Percentiles rank a stretch among this genome's conserved stretches.
Evolutionary conservation across 2,888 invertebrate species (phyloP).

Genomic region (Oeneis ivallda): DNA sequence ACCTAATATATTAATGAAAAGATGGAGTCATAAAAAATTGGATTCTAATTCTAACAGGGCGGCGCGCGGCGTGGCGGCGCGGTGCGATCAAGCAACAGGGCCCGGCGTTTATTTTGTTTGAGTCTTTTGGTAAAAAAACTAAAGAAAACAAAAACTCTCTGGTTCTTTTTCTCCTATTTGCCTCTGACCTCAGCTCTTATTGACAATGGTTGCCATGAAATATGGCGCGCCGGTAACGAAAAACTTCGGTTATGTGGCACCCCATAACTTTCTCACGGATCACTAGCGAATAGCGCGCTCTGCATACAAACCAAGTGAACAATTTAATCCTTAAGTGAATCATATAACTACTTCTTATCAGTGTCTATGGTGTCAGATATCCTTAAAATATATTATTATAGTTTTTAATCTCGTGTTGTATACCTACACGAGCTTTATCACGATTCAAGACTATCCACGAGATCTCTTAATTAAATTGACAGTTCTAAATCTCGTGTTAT

Average conservation of each 20-base stretch:
- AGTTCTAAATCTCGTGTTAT: too few species aligned
- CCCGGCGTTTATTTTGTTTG: slow-evolving; percentile 75
- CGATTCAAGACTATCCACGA: too few species aligned
- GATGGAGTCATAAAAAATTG: slow-evolving; percentile 67
- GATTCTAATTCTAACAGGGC: slow-evolving; percentile 74
- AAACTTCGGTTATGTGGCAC: slow-evolving; percentile 6
- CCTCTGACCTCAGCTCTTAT: slow-evolving; percentile 77
- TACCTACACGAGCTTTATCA: too few species aligned
- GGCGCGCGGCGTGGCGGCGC: slow-evolving; percentile 66
- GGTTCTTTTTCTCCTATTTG: slow-evolving; percentile 76
- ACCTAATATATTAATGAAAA: slow-evolving; percentile 80
- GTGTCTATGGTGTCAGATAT: too few species aligned
- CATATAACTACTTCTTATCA: too few species aligned
- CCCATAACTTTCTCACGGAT: slow-evolving; percentile 13
- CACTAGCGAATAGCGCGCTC: too few species aligned
- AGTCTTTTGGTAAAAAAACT: slow-evolving; percentile 57
- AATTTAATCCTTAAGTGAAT: too few species aligned
- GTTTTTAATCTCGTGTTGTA: too few species aligned
- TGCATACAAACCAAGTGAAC: too few species aligned
- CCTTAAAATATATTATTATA: too few species aligned
- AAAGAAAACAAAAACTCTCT: slow-evolving; percentile 73
- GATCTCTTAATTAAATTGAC: too few species aligned
- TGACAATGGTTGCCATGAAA: slow-evolving; percentile 81
- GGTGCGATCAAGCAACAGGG: slow-evolving; percentile 73
- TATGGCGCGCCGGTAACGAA: slow-evolving; percentile 77